Base-by-base conservation (phyloP, 2,888 invertebrate species). In the Eupithecia subfuscata region DNA sequence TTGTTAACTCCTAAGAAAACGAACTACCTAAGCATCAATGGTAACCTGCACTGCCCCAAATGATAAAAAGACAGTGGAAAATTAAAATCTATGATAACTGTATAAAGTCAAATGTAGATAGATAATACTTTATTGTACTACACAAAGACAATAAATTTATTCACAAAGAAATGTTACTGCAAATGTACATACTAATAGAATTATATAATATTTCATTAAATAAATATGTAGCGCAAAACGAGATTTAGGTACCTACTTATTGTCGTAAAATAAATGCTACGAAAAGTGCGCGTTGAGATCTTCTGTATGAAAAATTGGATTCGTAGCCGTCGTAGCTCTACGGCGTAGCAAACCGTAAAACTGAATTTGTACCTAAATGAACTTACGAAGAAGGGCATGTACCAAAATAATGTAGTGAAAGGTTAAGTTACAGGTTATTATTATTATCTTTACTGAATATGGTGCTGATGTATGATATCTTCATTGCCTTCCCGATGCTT, bases 221-320 rank as follows among this genome's bases (percentile, higher is more conserved):
- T n/a, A 11, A 14, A 14, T 43, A 43, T 0, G 5, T 45, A 45
- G 7, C 6, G 11, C 30, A 63, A 12, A 30, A 63, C 6, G 5
- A 63, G 9, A 34, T 30, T 16, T n/a, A 69, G 16, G 12, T 12
- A 37, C n/a, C n/a, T n/a, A n/a, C n/a, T n/a, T n/a, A n/a, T n/a
- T n/a, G 14, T 22, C 11, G 4, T n/a, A 48, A 48, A 48, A 22
- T 56, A 56, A 11, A 56, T 56, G 22, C 22, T 34, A 69, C 18
- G 63, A 73, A 69, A 48, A 69, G 73, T 48, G 73, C 48, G 64
- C 73, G 73, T 73, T 69, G 63, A 73, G 16, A 25, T 73, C 63
- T 73, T 73, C 69, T 73, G 16, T 64, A 16, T n/a, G 18, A 37
- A 25, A 52, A 69, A 67, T 48, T 40, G 25, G 60, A 40, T 16